Base-by-base conservation (phyloP, 1,140 invertebrate genomes). In the Drosophila punjabiensis region DNA sequence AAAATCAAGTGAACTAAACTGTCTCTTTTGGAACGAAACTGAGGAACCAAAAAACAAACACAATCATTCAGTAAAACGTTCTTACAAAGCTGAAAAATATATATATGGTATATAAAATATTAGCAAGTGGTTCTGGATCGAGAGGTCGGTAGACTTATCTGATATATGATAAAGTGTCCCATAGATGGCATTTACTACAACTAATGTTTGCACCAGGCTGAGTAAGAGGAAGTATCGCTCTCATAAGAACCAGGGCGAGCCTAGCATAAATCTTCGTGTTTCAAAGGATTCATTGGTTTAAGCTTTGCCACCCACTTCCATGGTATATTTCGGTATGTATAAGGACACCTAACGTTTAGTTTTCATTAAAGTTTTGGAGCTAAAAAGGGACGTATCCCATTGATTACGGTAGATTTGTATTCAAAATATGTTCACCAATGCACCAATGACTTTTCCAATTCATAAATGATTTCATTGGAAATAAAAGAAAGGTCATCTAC, bases 41-140 rank as follows among this genome's bases (percentile, higher is more conserved):
- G 55, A 58, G 55, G 16, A 58, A 58, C 55, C 55, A 58, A 58
- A 58, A 58, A 58, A 58, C 55, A 58, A 66, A 66, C 20, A 67
- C 35, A 59, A 59, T 59, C 56, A 59, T 59, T 59, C 35, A 59
- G 55, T 39, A 58, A 58, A 58, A 58, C 55, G 55, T 37, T 58
- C 35, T 39, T 58, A 58, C 55, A 39, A 58, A 58, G 55, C 55
- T 58, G 55, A 37, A 58, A 37, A 39, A 39, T 37, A 58, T 58
- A 37, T 52, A n/a, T 58, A 37, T 37, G 16, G 55, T 58, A 58
- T 58, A 28, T 10, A 39, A 58, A 58, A 39, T 58, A 58, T 58
- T 58, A 9, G 55, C 20, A 58, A 39, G 20, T n/a, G 55, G 55
- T 28, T 39, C 20, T 58, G 35, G 20, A 55, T 14, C 32, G 32